phyloP scores from a whole-genome alignment of 2,888 invertebrate genomes.

The Merodon equestris region DNA sequence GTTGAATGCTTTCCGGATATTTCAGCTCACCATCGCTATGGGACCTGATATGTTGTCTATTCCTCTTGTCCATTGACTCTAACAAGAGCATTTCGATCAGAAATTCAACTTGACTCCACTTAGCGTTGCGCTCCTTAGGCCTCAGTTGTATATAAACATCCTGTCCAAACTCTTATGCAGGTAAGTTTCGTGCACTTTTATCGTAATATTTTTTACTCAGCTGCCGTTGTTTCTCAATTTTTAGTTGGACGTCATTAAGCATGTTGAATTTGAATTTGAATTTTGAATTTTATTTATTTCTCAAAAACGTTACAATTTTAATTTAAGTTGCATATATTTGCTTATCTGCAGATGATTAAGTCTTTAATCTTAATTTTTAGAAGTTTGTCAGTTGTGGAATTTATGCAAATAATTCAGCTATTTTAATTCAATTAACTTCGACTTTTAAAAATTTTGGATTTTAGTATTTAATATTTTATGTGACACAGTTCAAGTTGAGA shows the following conservation, averaged over 20 bases:
- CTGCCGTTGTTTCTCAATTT: slow-evolving; percentile 16
- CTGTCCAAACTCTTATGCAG: slow-evolving; percentile 25
- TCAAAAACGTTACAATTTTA: no score
- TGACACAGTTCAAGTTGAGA: no score
- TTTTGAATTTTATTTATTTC: no score
- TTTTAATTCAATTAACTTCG: no score
- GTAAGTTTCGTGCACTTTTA: slow-evolving; percentile 20
- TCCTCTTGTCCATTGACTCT: slow-evolving; percentile 24
- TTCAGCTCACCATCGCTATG: slow-evolving; percentile 10
- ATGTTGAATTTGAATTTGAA: no score
- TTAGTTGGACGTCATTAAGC: slow-evolving; percentile 4
- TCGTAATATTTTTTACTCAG: slow-evolving; percentile 23
- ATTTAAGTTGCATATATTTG: no score
- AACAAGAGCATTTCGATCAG: slow-evolving; percentile 17
- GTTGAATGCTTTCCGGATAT: slow-evolving; percentile 11
- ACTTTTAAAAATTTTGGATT: no score
- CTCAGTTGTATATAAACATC: slow-evolving; percentile 29
- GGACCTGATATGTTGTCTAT: slow-evolving; percentile 27
- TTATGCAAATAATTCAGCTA: no score
- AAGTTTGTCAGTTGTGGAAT: no score
- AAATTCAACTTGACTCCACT: slow-evolving; percentile 18
- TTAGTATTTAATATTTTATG: no score
- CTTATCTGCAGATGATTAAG: no score
- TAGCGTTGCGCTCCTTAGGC: slow-evolving; percentile 20
- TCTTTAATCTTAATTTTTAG: no score